phyloP scores from a whole-genome alignment of 2,888 invertebrate genomes.

The Therioaphis trifolii region DNA sequence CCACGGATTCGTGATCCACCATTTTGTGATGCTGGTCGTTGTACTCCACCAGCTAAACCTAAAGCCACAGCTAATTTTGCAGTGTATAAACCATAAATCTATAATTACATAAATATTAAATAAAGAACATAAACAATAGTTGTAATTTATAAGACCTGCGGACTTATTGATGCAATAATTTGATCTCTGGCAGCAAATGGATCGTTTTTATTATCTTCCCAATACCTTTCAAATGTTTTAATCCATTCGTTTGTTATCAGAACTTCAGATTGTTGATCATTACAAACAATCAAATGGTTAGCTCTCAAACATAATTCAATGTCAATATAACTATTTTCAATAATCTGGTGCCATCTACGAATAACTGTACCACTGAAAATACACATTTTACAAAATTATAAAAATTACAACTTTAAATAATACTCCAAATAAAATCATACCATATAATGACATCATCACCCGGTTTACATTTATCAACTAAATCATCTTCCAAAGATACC shows the following conservation, averaged over 20 bases:
- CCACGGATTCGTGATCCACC: constrained; percentile 76
- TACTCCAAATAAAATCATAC: constrained; percentile 70
- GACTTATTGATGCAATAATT: constrained; percentile 84
- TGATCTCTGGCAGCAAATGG: constrained; percentile 81
- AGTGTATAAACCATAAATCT: constrained; percentile 88
- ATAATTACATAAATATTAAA: constrained; percentile 48
- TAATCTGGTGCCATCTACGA: constrained; percentile 78
- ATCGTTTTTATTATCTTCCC: constrained; percentile 75
- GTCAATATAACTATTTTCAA: constrained; percentile 74
- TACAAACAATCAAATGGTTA: constrained; percentile 78
- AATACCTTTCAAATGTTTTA: constrained; percentile 79
- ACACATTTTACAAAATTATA: constrained; percentile 43
- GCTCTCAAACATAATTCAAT: constrained; percentile 79
- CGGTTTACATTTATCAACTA: constrained; percentile 87
- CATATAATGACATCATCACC: constrained; percentile 88
- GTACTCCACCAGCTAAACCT: constrained; percentile 74
- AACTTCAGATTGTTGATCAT: constrained; percentile 70
- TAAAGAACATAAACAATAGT: background rate
- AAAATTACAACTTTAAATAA: background rate
- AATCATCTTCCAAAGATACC: constrained; percentile 84
- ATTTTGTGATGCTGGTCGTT: constrained; percentile 69
- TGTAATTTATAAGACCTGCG: constrained; percentile 73
- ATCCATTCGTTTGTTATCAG: constrained; percentile 76
- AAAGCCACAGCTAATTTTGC: constrained; percentile 87
- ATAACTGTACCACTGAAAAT: constrained; percentile 79